Percentiles rank a stretch among this genome's conserved stretches.
These are phyloP conservation scores for Brachyopa scutellaris DNA, from an alignment of 2,888 invertebrate genomes.

Conservation along the genomic window DNA sequence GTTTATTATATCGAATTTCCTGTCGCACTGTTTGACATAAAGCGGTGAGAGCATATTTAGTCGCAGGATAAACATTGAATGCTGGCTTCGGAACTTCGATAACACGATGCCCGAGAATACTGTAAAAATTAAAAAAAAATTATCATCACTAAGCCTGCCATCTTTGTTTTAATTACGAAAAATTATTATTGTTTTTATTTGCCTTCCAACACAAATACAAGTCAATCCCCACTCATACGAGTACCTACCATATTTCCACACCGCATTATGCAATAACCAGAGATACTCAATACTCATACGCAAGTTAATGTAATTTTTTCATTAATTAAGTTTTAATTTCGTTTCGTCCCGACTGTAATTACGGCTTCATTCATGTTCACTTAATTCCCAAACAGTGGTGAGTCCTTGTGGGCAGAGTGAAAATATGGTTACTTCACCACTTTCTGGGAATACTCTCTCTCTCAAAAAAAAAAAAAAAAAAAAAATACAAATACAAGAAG, in stretches of 20 bases:
- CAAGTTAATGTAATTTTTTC: constrained; percentile 70
- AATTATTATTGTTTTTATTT: constrained; percentile 8
- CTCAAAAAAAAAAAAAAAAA: too few relatives aligned
- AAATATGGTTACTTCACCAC: constrained; percentile 25
- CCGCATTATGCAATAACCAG: constrained; percentile 3
- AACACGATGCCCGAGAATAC: constrained; percentile 82
- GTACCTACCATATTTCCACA: not conserved
- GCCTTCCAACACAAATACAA: not conserved
- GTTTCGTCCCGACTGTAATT: constrained; percentile 74
- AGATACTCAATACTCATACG: too few relatives aligned
- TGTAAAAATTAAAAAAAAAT: constrained; percentile 70
- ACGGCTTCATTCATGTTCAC: constrained; percentile 54
- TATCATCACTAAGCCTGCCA: not conserved
- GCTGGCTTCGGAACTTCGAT: constrained; percentile 83
- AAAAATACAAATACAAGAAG: too few relatives aligned
- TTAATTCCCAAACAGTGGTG: constrained; percentile 15
- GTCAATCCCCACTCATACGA: too few relatives aligned
- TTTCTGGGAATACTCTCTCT: not conserved
- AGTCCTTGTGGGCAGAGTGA: constrained; percentile 6
- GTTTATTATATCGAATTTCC: constrained; percentile 83
- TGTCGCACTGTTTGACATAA: constrained; percentile 84
- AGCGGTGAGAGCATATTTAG: constrained; percentile 84
- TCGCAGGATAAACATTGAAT: constrained; percentile 84
- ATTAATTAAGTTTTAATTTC: constrained; percentile 79
- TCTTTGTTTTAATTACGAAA: not conserved